Base-by-base conservation (phyloP, 2,113 vertebrate genomes). In the Dipodomys spectabilis region DNA sequence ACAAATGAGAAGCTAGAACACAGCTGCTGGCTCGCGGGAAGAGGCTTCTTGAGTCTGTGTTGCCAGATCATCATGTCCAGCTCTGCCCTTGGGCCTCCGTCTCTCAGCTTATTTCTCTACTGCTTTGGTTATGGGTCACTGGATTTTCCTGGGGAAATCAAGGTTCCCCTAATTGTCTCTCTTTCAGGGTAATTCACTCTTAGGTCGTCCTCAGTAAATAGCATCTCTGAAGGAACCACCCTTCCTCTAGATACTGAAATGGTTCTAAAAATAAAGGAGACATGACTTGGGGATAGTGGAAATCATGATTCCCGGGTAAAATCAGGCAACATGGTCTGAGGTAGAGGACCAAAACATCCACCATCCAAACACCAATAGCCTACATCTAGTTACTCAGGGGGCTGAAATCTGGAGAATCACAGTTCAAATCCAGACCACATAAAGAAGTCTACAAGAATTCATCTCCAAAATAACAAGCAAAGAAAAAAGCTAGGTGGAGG, bases 1-100 rank as follows among this genome's bases (percentile, higher is more conserved):
- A 67, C 32, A 64, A 69, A 57, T 0, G 1, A 1, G 1, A 72
- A 44, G 39, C 16, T 0, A 0, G 28, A 81, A 60, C 71, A 27
- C 12, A 45, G 64, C 1, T 2, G 35, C n/a, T 6, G 60, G 65
- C n/a, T 60, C 35, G 2, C 0, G 7, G 22, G 27, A 18, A 53
- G 45, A 30, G n/a, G 27, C 19, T 22, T 57, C 65, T 18, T 4
- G 3, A 19, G 62, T 7, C 44, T 0, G 0, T 30, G 27, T 16
- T 13, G 45, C 44, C 53, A 9, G 12, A 1, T 49, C 68, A 4
- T 23, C 15, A 6, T 6, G 32, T 65, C 69, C 12, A 19, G 13
- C 12, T 9, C 8, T 1, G 2, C 35, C 25, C 57, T 60, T 39
- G 1, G 10, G 22, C 25, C 23, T 67, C 65, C 9, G 25, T 2